Base-by-base conservation (phyloP, 2,797 vertebrate genomes). In the Chiloscyllium punctatum region DNA sequence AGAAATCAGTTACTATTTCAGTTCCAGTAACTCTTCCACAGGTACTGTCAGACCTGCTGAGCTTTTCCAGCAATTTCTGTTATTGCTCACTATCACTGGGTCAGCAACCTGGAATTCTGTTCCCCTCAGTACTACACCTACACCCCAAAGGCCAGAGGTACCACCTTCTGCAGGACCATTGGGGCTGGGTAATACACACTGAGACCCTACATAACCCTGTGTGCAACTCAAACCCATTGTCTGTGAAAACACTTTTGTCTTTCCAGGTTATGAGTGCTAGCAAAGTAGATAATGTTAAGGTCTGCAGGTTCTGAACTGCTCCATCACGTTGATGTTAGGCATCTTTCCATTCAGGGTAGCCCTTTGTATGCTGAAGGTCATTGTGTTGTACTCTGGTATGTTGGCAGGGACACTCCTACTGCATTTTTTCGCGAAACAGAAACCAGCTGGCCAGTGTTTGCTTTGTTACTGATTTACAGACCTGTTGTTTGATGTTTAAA, bases 401-500 rank as follows among this genome's bases (percentile, higher is more conserved):
- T 90, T 90, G 57, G 87, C 53, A 18, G 51, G 15, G 53, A n/a
- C 30, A 62, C 87, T n/a, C 57, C 1, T 87, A 33, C 13, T 3
- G 21, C 5, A 62, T n/a, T 8, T 62, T 48, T 62, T 11, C 8
- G 57, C 57, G 0, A 90, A 30, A 5, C 33, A 62, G 7, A 62
- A n/a, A 62, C 30, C 87, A 90, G 87, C 87, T 66, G 87, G 87
- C 15, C 57, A 33, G 87, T 90, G 87, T 90, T 90, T 90, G 62
- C 30, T 33, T 90, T 16, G 53, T 62, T 90, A 90, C 53, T n/a
- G 57, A 90, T 90, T 90, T 90, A 90, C 87, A 62, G 53, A 62
- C 57, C 87, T 66, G 87, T 90, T 30, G 27, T 90, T 90, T 90
- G 57, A 90, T 18, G 53, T 33, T 62, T 33, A 66, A 62, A 90